phyloP scores from a whole-genome alignment of 2,888 invertebrate species.

The Geotrupes spiniger region DNA sequence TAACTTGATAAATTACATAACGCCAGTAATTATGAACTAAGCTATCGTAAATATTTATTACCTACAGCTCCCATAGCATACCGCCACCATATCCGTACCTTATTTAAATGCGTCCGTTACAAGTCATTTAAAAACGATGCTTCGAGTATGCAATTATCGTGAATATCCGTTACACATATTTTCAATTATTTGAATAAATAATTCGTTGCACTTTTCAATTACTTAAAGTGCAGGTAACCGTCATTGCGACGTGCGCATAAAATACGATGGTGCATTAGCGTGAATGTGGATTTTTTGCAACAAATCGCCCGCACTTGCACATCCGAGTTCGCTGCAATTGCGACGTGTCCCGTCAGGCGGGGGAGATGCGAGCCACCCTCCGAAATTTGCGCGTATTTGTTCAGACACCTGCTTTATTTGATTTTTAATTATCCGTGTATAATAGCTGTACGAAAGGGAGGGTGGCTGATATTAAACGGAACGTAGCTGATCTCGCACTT shows the following conservation, averaged over 20 bases:
- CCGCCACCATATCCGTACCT: too few species aligned
- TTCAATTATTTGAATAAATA: slow-evolving; percentile 3
- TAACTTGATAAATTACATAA: too few species aligned
- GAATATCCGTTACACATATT: neutral
- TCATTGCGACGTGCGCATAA: neutral
- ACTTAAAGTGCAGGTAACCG: neutral
- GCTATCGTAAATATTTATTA: too few species aligned
- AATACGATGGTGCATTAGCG: slow-evolving; percentile 1
- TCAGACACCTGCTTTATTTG: slow-evolving; percentile 35
- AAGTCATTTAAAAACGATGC: too few species aligned
- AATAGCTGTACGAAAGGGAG: slow-evolving; percentile 20
- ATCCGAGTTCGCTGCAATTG: too few species aligned
- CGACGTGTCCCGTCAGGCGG: neutral
- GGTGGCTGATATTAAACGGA: slow-evolving; percentile 11
- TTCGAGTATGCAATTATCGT: slow-evolving; percentile 1
- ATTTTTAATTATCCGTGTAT: slow-evolving; percentile 34
- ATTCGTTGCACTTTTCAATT: slow-evolving; percentile 1
- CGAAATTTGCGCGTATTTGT: slow-evolving; percentile 21
- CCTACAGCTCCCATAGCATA: too few species aligned
- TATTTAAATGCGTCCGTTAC: too few species aligned
- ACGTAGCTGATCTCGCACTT: slow-evolving; percentile 7
- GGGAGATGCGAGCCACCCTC: neutral
- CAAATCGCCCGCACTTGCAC: neutral
- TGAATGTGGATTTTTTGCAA: neutral
- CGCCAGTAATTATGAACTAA: too few species aligned